Conservation (phyloP, 1,140 invertebrate genomes). For the Camponotus pennsylvanicus region DNA sequence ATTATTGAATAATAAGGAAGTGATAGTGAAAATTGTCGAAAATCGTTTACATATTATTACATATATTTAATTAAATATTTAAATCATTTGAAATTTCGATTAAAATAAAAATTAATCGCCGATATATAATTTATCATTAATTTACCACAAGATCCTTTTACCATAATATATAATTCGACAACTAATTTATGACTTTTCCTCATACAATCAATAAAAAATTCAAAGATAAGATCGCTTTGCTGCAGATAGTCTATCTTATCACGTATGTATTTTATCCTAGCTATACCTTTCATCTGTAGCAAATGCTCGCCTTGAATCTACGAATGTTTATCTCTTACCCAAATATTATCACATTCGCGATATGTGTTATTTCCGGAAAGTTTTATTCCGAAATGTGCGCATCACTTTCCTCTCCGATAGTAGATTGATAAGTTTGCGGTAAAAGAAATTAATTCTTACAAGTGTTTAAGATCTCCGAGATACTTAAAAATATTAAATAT, state of each 20-base stretch:
- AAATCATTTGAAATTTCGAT: neutral
- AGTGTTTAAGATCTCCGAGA: neutral
- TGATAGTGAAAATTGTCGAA: neutral
- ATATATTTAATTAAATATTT: neutral
- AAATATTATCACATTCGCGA: conserved; percentile 72
- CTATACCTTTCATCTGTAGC: conserved; percentile 16
- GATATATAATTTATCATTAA: neutral
- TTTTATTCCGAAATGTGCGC: neutral
- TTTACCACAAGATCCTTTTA: neutral
- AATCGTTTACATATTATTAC: neutral
- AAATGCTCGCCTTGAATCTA: conserved; percentile 29
- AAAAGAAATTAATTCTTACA: neutral
- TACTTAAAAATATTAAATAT: neutral
- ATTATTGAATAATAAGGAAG: neutral
- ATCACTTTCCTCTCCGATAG: neutral
- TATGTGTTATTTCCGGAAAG: conserved; percentile 60
- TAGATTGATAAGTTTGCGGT: neutral
- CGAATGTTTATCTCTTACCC: conserved; percentile 59
- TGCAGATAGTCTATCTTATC: neutral
- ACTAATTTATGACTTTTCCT: neutral
- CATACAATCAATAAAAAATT: neutral
- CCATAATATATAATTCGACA: neutral
- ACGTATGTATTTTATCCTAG: neutral
- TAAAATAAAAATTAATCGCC: neutral
- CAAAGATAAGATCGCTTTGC: neutral